phyloP scores from a whole-genome alignment of 2,797 vertebrate species.

The Pteropus rufus region DNA sequence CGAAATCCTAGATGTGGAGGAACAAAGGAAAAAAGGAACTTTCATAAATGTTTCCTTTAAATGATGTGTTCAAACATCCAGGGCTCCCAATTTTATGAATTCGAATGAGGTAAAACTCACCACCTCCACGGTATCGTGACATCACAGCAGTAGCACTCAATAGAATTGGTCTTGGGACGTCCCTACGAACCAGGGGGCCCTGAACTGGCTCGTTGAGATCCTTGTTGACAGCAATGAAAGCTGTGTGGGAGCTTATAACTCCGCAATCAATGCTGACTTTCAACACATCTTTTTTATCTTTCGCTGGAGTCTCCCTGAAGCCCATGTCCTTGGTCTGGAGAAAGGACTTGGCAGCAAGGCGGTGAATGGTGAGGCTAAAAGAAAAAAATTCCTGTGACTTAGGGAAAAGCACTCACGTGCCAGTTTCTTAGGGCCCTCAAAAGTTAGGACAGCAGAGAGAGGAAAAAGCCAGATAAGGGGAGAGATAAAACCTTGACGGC shows the following conservation, averaged over 20 bases:
- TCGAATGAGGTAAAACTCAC: constrained; percentile 15
- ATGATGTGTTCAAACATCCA: not conserved
- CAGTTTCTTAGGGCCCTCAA: not conserved
- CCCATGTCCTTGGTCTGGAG: constrained; percentile 82
- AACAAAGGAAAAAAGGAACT: not conserved
- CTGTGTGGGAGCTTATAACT: constrained; percentile 86
- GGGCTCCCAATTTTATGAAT: not conserved
- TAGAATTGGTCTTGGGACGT: constrained; percentile 65
- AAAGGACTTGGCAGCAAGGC: constrained; percentile 82
- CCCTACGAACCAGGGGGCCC: constrained; percentile 77
- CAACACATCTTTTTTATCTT: constrained; percentile 78
- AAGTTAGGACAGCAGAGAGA: not conserved
- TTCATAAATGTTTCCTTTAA: not conserved
- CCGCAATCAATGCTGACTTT: constrained; percentile 86
- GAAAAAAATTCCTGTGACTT: not conserved
- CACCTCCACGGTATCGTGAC: rapidly evolving
- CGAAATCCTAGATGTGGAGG: not conserved
- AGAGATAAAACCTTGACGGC: not conserved
- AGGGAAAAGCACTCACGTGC: rapidly evolving
- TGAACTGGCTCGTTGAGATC: constrained; percentile 68
- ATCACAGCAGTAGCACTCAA: not conserved
- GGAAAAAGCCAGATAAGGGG: not conserved
- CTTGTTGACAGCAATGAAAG: constrained; percentile 85
- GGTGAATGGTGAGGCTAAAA: constrained; percentile 84
- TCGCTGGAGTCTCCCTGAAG: constrained; percentile 34